Conservation (phyloP, 37 sponge, comb jelly and placozoan genomes). For the Diacarnus erythraeanus region DNA sequence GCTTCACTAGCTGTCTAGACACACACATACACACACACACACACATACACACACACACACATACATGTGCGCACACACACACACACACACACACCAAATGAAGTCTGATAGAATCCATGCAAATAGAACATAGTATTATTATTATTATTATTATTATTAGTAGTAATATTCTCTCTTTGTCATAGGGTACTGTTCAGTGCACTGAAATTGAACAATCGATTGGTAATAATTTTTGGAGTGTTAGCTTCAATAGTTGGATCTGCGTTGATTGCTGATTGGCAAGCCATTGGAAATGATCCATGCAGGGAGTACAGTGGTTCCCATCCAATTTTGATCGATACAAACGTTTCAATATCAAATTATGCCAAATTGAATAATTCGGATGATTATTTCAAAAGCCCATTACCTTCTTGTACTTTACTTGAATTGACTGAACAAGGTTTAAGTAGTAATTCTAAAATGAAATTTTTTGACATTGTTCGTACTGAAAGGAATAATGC, state of each 20-base stretch:
- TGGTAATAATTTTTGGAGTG: slow-evolving; percentile 10
- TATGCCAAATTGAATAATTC: neutral
- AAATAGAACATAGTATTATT: slow-evolving; percentile 9
- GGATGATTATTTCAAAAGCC: neutral
- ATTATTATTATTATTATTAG: slow-evolving; percentile 18
- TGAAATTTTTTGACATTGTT: no score
- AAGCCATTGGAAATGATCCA: slow-evolving; percentile 26
- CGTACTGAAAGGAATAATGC: no score
- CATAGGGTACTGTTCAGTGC: slow-evolving; percentile 8
- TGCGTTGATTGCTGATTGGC: slow-evolving; percentile 40
- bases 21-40: no score
- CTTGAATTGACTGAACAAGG: neutral
- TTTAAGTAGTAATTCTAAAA: neutral
- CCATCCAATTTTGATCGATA: neutral
- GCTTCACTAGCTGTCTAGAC: no score
- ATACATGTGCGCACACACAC: no score
- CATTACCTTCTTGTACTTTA: neutral
- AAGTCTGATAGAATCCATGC: no score
- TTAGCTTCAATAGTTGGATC: slow-evolving; percentile 6
- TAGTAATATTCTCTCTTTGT: neutral
- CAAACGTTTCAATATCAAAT: neutral
- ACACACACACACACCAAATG: no score
- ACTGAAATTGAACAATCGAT: slow-evolving; percentile 5
- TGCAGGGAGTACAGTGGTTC: slow-evolving; percentile 17
- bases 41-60: no score